Percentiles rank a stretch among this genome's conserved stretches.
These are phyloP conservation scores for Loriculus beryllinus DNA, from an alignment of 2,797 vertebrate genomes.

Conservation along the genomic window DNA sequence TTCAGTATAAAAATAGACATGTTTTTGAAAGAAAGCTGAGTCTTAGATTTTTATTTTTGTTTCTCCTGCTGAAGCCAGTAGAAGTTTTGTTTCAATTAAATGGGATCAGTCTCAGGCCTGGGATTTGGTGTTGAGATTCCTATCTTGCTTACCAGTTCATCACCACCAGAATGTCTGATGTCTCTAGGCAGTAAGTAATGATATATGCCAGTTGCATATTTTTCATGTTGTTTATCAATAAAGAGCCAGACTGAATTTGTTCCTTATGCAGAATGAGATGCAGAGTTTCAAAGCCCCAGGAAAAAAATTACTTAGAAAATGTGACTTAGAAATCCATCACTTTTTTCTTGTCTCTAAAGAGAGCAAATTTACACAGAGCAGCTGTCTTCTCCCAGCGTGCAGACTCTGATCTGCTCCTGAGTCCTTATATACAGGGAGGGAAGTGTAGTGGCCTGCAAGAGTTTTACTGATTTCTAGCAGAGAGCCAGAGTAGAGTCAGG, in stretches of 20 bases:
- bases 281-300: not conserved
- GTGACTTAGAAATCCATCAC: not conserved
- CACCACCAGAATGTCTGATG: constrained; percentile 12
- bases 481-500: not conserved
- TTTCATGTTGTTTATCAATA: constrained; percentile 44
- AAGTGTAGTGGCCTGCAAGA: not conserved
- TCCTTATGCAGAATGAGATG: constrained; percentile 27
- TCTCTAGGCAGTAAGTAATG: not conserved
- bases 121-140: constrained; percentile 31
- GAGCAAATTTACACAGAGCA: constrained; percentile 7
- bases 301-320: not conserved
- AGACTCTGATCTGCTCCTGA: not conserved
- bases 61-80: not conserved
- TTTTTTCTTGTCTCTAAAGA: not conserved
- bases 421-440: not conserved
- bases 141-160: constrained; percentile 11
- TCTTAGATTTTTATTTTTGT: not conserved
- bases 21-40: not conserved
- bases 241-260: constrained; percentile 15
- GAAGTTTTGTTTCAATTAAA: constrained; percentile 49
- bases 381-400: not conserved
- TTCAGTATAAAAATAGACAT: not conserved
- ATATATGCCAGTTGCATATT: constrained; percentile 17
- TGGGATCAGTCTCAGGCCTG: constrained; percentile 1
- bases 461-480: not conserved